Evolutionary conservation across 2,888 invertebrate species (phyloP), one percentile per base, ranked within the genome.

Genomic region (Abrostola triplasia): DNA sequence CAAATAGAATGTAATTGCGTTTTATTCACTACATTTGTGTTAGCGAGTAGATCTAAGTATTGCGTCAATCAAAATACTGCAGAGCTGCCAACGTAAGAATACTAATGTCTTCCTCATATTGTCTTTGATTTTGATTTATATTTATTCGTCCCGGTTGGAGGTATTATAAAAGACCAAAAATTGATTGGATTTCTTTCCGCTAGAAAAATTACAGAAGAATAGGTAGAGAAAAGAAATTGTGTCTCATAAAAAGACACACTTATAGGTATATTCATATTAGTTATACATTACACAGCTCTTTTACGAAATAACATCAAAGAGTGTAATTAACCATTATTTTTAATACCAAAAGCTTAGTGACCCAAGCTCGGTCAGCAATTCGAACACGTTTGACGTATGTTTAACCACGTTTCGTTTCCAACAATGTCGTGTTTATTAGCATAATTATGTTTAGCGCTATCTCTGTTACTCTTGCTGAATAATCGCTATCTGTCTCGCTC

Each of bases 1-100:
- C 72, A 83, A 88, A 87, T 85, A 77, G 70, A 76, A 75, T 78
- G 83, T 74, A 82, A 83, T 84, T 81, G 71, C 77, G 69, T 84
- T 83, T 84, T 83, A 57, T 83, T 81, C 76, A 75, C 73, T 67
- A 70, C 70, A 71, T 73, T 70, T 70, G 58, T 40, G 64, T 74
- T 66, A 57, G 69, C 0, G 67, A 77, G 63, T 65, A 68, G 60
- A 56, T 11, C 50, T 55, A 62, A 37, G 35, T 67, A 61, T 64
- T 70, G 73, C 74, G 72, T 80, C 77, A 74, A 84, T 78, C 74
- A 79, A 79, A 77, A 79, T 79, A 77, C 64, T 76, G 38, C 60
- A 48, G 52, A 5, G 57, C 52, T 72, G 52, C 77, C 77, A 79
- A 64, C 59, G 0, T 64, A 50, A 52, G 48, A 64, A 54, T 24